These are phyloP conservation scores for Pseudoips prasinana DNA, from an alignment of 2,888 invertebrate species.

Conservation along the genomic window DNA sequence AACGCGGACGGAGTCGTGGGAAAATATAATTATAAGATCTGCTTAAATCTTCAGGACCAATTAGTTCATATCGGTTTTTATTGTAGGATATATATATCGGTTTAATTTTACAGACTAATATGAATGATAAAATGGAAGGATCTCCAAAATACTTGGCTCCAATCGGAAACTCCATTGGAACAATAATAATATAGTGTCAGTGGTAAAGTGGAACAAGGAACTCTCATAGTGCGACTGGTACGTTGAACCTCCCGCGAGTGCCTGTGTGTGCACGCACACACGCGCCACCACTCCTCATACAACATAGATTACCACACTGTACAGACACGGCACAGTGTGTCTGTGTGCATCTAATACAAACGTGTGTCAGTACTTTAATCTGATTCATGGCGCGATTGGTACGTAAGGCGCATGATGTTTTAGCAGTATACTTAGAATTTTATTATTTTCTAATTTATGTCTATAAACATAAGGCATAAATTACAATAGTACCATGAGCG, in stretches of 20 bases:
- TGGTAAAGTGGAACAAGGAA: constrained; percentile 81
- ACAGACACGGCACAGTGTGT: constrained; percentile 22
- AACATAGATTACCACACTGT: constrained; percentile 17
- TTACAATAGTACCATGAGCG: constrained; percentile 8
- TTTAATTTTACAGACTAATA: too few species aligned
- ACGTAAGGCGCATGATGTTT: constrained; percentile 44
- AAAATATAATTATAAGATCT: too few species aligned
- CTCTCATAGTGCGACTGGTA: constrained; percentile 77
- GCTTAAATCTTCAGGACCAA: too few species aligned
- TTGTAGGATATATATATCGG: too few species aligned
- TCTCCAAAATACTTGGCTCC: too few species aligned
- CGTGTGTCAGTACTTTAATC: constrained; percentile 55
- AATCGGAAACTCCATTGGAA: constrained; percentile 73
- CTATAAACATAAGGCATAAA: constrained; percentile 17
- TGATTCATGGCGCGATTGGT: constrained; percentile 63
- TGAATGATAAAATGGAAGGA: too few species aligned
- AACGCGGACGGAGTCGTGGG: too few species aligned
- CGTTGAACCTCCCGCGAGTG: constrained; percentile 69
- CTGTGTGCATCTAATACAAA: constrained; percentile 46
- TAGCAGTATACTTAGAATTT: constrained; percentile 26
- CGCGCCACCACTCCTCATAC: constrained; percentile 30
- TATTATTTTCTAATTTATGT: constrained; percentile 20
- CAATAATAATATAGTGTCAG: constrained; percentile 79
- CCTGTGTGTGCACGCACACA: constrained; percentile 48
- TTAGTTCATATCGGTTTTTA: too few species aligned